Base-by-base conservation (phyloP, 2,113 vertebrate species). In the Hypanus sabinus region DNA sequence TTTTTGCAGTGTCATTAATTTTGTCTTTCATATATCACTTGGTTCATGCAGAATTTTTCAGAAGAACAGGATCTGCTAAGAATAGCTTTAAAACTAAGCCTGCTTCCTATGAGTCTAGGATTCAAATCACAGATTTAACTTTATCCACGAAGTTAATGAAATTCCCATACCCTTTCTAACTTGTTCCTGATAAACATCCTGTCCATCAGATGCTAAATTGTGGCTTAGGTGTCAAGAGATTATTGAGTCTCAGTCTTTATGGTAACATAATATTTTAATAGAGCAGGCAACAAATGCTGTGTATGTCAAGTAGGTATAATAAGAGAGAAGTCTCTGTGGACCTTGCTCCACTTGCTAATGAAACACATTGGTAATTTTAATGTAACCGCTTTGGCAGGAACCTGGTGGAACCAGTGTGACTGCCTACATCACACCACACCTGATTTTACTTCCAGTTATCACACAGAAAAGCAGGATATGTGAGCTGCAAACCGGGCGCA, bases 211-310 rank as follows among this genome's bases (percentile, higher is more conserved):
- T 87, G 30, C 27, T 87, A 87, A 12, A 46, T 46, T 60, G 55
- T 87, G 20, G 55, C 20, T 60, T 83, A 24, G 80, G 46, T 87
- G 57, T 62, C 83, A 90, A 65, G 57, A 90, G 85, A 90, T 90
- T 33, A n/a, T 65, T 65, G 2, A 33, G 57, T 16, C 3, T 90
- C 85, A 90, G 3, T 30, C 24, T 30, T 62, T 90, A 65, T n/a
- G 30, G 57, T 87, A 87, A 30, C 57, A 6, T 62, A 60, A 30
- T 65, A 65, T n/a, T 65, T 90, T 90, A 65, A 90, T 65, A 55
- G 22, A 87, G 85, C 27, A 11, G 4, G 36, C 36, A 81, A 22
- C 24, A 81, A 81, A 8, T 81, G 7, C 36, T 46, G 38, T 22
- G 80, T 46, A 8, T 81, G 38, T 46, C 80, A 81, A 81, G 80